Percentiles rank a stretch among this genome's conserved stretches.
These are phyloP conservation scores for Coregonus suidteri DNA, from an alignment of 2,797 vertebrate species.

Conservation along the genomic window DNA sequence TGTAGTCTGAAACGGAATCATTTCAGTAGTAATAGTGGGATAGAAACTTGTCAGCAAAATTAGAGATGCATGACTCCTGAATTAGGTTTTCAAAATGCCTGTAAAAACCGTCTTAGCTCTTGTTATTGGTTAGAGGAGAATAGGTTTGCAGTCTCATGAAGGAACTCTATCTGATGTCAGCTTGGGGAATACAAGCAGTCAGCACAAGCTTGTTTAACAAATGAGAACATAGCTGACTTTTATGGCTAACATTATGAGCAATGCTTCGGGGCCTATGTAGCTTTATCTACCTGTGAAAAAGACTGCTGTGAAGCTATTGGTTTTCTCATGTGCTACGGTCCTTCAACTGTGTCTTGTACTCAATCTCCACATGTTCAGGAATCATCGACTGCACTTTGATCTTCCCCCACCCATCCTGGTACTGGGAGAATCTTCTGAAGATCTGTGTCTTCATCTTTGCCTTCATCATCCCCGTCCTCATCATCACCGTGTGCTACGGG, in stretches of 20 bases:
- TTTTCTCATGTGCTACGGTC: not conserved
- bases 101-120: not conserved
- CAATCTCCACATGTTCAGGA: constrained; percentile 59
- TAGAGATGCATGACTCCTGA: not conserved
- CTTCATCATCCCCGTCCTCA: constrained; percentile 97
- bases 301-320: constrained; percentile 6
- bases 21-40: not conserved
- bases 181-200: not conserved
- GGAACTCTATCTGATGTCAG: not conserved
- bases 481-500: constrained; percentile 96
- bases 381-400: constrained; percentile 89
- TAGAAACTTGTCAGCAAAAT: not conserved
- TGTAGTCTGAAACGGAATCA: not conserved
- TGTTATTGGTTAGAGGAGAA: not conserved
- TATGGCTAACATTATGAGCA: not conserved
- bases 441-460: constrained; percentile 99
- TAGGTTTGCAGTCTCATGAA: not conserved
- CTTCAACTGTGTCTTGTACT: constrained; percentile 10
- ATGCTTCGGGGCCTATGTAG: not conserved
- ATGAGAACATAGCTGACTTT: not conserved
- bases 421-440: constrained; percentile 98
- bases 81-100: not conserved
- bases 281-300: constrained; percentile 1
- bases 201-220: not conserved
- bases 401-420: constrained; percentile 95